Evolutionary conservation across 2,888 invertebrate species (phyloP).

Genomic region (Diplolepis rosae): DNA sequence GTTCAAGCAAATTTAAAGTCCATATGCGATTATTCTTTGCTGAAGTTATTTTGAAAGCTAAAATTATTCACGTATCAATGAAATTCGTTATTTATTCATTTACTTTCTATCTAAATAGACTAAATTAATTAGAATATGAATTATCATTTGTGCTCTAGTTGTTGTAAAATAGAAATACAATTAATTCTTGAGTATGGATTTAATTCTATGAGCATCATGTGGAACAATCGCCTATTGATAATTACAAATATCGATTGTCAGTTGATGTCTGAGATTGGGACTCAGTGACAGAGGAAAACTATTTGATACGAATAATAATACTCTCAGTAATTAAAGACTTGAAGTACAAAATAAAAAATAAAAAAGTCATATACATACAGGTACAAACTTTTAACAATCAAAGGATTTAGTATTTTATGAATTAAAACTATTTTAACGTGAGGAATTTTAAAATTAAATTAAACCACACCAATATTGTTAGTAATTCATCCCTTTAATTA

Average conservation of each 20-base stretch:
- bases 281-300: background rate
- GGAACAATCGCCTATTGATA: background rate
- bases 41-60: background rate
- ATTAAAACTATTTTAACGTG: background rate
- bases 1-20: no score
- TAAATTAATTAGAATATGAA: no score
- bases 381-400: background rate
- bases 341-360: background rate
- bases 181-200: background rate
- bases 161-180: background rate
- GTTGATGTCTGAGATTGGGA: background rate
- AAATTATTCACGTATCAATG: background rate
- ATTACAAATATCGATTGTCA: background rate
- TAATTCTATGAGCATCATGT: background rate
- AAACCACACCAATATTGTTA: conserved; percentile 31
- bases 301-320: background rate
- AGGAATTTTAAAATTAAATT: background rate
- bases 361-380: no score
- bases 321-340: background rate
- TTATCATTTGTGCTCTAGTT: no score
- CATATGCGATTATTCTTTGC: no score
- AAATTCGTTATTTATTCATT: no score
- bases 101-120: no score
- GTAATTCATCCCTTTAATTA: conserved; percentile 57
- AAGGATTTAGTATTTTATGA: background rate